Conservation (phyloP, 2,797 vertebrate genomes). For the Peromyscus melanophrys region DNA sequence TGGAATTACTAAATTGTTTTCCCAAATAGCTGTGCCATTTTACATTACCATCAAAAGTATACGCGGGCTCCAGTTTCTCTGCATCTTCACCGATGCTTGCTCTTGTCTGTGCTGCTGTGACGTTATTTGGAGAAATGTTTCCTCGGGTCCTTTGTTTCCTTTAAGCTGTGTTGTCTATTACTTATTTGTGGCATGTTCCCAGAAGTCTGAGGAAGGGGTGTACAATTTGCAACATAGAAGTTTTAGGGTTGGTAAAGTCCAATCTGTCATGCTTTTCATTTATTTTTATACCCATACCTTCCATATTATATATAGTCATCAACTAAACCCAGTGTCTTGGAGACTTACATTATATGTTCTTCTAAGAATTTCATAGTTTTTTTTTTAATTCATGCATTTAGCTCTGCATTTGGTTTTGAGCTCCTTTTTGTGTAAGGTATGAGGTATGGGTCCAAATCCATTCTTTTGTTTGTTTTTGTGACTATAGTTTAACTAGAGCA, state of each 20-base stretch:
- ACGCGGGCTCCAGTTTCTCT: background rate
- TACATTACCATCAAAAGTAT: background rate
- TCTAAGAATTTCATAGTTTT: background rate
- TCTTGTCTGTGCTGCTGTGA: background rate
- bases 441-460: background rate
- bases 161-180: background rate
- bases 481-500: conserved; percentile 47
- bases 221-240: background rate
- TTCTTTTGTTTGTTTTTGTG: background rate
- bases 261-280: background rate
- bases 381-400: background rate
- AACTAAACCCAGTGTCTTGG: background rate
- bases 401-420: background rate
- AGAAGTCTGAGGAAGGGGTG: background rate
- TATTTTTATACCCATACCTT: background rate
- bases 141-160: background rate
- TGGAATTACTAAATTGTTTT: background rate
- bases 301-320: background rate
- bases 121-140: background rate
- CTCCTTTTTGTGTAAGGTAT: background rate
- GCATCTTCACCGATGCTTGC: background rate
- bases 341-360: background rate
- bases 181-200: background rate
- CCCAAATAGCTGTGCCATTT: background rate
- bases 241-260: background rate